Percentiles rank a stretch among this genome's conserved stretches.
phyloP scores from a whole-genome alignment of 2,888 invertebrate species.

The Eumacrocentrus americanus region DNA sequence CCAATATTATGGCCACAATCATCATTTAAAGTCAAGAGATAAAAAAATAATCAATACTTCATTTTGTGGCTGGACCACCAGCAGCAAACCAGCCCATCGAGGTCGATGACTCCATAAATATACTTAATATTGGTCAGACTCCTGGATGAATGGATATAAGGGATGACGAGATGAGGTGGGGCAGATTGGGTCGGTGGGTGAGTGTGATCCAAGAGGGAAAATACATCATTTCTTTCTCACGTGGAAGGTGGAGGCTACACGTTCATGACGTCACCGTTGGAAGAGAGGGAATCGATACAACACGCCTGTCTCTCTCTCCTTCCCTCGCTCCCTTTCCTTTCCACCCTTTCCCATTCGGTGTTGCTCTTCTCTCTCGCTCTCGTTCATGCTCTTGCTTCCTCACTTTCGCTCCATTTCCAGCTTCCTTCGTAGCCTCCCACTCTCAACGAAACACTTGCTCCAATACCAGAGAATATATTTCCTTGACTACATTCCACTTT shows the following conservation, averaged over 20 bases:
- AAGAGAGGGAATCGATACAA: constrained; percentile 54
- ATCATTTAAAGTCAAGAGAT: too few species aligned
- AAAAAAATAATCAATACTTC: neutral
- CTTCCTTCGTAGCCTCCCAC: neutral
- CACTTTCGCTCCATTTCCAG: constrained; percentile 8
- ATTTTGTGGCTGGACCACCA: neutral
- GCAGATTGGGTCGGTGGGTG: neutral
- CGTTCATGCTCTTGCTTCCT: constrained; percentile 1
- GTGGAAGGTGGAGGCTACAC: constrained; percentile 31
- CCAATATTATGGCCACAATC: too few species aligned
- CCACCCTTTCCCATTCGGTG: constrained; percentile 7
- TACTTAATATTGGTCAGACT: constrained; percentile 5
- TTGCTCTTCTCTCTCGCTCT: neutral
- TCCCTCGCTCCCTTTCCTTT: constrained; percentile 11
- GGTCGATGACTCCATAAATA: constrained; percentile 15
- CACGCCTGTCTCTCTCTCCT: constrained; percentile 40
- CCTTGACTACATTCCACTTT: neutral
- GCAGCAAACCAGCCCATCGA: neutral
- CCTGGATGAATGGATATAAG: constrained; percentile 7
- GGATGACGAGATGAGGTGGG: neutral
- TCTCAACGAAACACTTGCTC: neutral
- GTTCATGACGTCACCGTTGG: constrained; percentile 50
- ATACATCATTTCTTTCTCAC: constrained; percentile 21
- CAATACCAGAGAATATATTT: neutral
- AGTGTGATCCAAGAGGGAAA: constrained; percentile 1